These are phyloP conservation scores for Percopsis omiscomaycus DNA, from an alignment of 2,797 vertebrate species.

Conservation along the genomic window DNA sequence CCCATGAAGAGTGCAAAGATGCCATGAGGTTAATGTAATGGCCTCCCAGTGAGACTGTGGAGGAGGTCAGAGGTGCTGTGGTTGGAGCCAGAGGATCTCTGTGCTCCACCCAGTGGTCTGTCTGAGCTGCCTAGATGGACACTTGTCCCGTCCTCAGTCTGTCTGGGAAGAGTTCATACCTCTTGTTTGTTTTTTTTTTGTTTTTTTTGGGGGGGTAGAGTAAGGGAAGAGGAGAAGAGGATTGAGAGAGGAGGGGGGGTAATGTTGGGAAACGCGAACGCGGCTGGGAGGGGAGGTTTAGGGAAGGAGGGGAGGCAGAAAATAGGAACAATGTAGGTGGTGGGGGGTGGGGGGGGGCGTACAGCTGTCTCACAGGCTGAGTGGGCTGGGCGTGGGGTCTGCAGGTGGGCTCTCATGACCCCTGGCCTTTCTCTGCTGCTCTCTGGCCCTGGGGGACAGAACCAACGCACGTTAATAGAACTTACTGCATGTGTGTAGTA, in stretches of 20 bases:
- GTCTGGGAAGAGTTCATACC: slow-evolving; percentile 66
- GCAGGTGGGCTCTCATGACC: slow-evolving; percentile 92
- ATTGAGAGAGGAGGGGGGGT: slow-evolving; percentile 34
- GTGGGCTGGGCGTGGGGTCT: slow-evolving; percentile 83
- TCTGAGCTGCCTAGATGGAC: slow-evolving; percentile 79
- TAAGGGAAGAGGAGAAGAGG: slow-evolving; percentile 39
- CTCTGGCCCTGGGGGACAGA: slow-evolving; percentile 92
- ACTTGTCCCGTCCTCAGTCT: slow-evolving; percentile 76
- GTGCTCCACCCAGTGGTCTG: slow-evolving; percentile 71
- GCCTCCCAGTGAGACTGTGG: slow-evolving; percentile 76
- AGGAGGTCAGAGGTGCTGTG: slow-evolving; percentile 73
- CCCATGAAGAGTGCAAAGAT: slow-evolving; percentile 86
- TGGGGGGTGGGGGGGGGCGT: slow-evolving; percentile 86
- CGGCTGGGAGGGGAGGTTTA: slow-evolving; percentile 3
- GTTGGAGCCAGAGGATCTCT: slow-evolving; percentile 68
- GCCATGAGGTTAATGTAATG: slow-evolving; percentile 83
- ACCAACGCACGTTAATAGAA: slow-evolving; percentile 52
- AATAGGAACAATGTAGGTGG: slow-evolving; percentile 54
- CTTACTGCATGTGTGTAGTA: slow-evolving; percentile 2
- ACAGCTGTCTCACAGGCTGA: slow-evolving; percentile 92
- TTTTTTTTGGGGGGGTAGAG: slow-evolving; percentile 32
- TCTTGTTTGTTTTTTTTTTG: slow-evolving; percentile 30
- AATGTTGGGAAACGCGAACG: slow-evolving; percentile 40
- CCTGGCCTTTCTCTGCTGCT: slow-evolving; percentile 99
- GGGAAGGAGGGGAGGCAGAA: not conserved